These are phyloP conservation scores for Brienomyrus brachyistius DNA, from an alignment of 2,113 vertebrate genomes.

Conservation along the genomic window DNA sequence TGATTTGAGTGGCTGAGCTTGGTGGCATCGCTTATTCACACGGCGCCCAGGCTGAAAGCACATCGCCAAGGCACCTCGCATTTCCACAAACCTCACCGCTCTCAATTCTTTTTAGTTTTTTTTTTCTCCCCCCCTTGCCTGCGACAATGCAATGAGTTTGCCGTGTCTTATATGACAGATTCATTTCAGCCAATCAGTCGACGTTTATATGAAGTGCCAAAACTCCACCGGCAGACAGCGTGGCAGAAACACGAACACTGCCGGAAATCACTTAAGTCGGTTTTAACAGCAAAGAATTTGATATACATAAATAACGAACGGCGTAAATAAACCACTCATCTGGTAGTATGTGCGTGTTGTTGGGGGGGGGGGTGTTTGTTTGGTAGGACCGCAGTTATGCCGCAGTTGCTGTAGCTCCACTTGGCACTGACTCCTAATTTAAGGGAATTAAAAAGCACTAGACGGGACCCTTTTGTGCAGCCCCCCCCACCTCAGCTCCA, in stretches of 20 bases:
- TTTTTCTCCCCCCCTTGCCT: not conserved
- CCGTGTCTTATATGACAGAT: not conserved
- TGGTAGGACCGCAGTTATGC: constrained; percentile 40
- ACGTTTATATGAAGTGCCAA: not conserved
- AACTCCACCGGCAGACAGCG: not conserved
- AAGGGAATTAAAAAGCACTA: constrained; percentile 55
- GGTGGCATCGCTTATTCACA: not conserved
- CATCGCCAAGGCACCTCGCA: not conserved
- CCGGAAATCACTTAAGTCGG: not conserved
- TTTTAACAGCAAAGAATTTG: not conserved
- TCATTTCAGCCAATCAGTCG: not conserved
- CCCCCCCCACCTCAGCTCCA: constrained; percentile 35
- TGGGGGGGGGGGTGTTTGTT: constrained; percentile 19
- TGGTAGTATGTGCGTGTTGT: constrained; percentile 2
- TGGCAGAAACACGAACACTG: not conserved
- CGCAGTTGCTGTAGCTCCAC: constrained; percentile 31
- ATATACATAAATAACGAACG: not conserved
- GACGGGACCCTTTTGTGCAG: constrained; percentile 45
- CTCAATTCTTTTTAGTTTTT: not conserved
- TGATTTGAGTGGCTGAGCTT: not conserved
- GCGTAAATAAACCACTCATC: not conserved
- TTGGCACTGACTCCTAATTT: constrained; percentile 52
- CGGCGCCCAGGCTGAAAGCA: not conserved
- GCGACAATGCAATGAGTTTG: not conserved
- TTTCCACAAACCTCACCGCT: not conserved